phyloP scores from a whole-genome alignment of 2,113 vertebrate genomes.

The Burhinus bistriatus region DNA sequence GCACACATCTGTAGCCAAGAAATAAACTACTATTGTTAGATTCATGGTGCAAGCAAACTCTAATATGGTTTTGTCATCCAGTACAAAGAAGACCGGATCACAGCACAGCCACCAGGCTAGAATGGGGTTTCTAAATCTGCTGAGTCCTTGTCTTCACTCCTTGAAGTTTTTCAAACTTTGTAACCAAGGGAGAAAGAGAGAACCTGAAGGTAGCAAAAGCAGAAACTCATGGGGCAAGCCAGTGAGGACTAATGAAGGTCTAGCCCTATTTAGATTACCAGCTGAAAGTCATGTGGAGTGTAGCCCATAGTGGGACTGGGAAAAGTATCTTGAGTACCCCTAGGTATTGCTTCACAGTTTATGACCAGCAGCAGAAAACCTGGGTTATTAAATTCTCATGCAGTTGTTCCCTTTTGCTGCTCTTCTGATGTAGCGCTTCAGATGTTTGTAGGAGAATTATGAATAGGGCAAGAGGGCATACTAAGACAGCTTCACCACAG shows the following conservation, averaged over 20 bases:
- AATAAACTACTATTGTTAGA: not conserved
- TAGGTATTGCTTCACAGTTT: not conserved
- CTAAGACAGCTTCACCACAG: not conserved
- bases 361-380: not conserved
- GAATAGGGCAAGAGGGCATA: not conserved
- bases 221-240: not conserved
- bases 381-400: not conserved
- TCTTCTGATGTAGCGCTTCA: not conserved
- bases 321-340: not conserved
- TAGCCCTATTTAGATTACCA: not conserved
- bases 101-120: not conserved
- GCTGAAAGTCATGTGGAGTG: not conserved
- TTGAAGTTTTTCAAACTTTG: not conserved
- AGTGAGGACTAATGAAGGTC: not conserved
- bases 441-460: not conserved
- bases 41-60: not conserved
- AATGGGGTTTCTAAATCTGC: not conserved
- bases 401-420: not conserved
- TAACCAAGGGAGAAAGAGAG: not conserved
- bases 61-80: not conserved
- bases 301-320: not conserved
- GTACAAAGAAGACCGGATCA: not conserved
- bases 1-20: fast-evolving
- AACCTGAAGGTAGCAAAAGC: not conserved
- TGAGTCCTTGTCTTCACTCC: not conserved